Percentiles rank a stretch among this genome's conserved stretches.
These are phyloP conservation scores for Lutjanus erythropterus DNA, from an alignment of 2,113 vertebrate species.

Conservation along the genomic window DNA sequence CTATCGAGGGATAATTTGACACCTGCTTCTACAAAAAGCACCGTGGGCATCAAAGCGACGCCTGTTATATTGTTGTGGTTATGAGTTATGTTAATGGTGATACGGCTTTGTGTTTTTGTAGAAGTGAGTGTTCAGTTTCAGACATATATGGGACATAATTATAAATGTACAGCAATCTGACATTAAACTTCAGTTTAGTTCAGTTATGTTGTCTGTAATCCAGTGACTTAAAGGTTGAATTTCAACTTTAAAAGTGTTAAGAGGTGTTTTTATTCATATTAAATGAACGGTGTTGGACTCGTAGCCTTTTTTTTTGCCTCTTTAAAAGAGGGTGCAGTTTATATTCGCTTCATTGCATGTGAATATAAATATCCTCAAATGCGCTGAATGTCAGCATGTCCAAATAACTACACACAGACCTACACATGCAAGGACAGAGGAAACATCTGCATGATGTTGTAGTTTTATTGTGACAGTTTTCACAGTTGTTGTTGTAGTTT, in stretches of 20 bases:
- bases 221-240: not conserved
- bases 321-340: not conserved
- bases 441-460: not conserved
- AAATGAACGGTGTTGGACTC: not conserved
- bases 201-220: no score
- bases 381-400: not conserved
- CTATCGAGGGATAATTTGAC: not conserved
- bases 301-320: not conserved
- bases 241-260: not conserved
- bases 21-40: constrained; percentile 3
- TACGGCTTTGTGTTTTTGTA: not conserved
- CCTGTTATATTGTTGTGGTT: constrained; percentile 32
- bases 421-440: not conserved
- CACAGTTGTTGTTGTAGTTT: not conserved
- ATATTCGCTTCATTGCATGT: not conserved
- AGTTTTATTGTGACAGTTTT: not conserved
- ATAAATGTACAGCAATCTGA: not conserved
- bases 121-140: constrained; percentile 3
- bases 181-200: not conserved
- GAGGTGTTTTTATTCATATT: not conserved
- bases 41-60: constrained; percentile 39
- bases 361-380: not conserved
- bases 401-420: not conserved
- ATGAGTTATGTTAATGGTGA: constrained; percentile 15
- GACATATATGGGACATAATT: no score